A percentile compares a stretch with the other conserved stretches of the same genome.
Evolutionary conservation across 2,797 vertebrate species (phyloP).

Genomic region (Mus spretus): DNA sequence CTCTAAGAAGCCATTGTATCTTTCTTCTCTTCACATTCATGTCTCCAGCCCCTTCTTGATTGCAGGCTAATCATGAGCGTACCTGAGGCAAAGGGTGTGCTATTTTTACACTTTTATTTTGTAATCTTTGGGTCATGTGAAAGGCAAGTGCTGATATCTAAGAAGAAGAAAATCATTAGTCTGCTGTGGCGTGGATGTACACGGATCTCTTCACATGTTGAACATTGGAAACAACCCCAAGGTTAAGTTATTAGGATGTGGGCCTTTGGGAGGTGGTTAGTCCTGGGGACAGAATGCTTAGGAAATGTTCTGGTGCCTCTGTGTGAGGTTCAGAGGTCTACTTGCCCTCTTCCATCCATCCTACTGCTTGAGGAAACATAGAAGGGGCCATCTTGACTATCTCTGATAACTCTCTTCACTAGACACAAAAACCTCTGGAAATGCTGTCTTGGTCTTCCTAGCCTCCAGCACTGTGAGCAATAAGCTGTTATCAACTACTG

Average conservation of each 20-base stretch:
- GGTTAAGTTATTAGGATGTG: neutral
- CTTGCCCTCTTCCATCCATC: neutral
- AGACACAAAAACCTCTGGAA: neutral
- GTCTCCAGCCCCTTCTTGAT: neutral
- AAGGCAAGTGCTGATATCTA: neutral
- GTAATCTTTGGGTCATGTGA: neutral
- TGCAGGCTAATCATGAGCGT: neutral
- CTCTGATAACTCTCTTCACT: neutral
- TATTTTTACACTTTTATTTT: neutral
- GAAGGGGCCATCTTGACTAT: neutral
- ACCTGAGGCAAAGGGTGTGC: neutral
- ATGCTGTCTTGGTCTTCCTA: neutral
- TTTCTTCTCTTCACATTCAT: neutral
- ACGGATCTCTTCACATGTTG: neutral
- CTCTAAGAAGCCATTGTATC: neutral
- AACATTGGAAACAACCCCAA: neutral
- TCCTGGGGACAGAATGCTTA: neutral
- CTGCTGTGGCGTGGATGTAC: neutral
- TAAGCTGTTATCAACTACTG: neutral
- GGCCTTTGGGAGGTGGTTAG: neutral
- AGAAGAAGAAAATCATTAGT: neutral
- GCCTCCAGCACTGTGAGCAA: neutral
- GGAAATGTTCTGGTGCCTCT: neutral
- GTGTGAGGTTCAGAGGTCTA: neutral
- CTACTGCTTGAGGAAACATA: neutral